Percentiles rank a stretch among this genome's conserved stretches.
These are phyloP conservation scores for Numenius arquata DNA, from an alignment of 2,113 vertebrate species.

Conservation along the genomic window DNA sequence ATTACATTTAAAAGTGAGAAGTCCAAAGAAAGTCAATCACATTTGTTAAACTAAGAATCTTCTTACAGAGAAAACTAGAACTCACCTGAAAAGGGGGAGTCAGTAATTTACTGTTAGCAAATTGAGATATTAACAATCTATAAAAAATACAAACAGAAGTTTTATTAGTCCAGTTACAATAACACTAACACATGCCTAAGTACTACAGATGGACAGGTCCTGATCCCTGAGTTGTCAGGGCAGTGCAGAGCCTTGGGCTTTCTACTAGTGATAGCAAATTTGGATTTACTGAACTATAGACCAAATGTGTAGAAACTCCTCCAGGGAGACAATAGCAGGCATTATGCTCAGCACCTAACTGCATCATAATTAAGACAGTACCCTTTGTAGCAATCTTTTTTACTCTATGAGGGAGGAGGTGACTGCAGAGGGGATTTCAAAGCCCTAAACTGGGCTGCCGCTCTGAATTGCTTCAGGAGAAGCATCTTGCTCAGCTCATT, in stretches of 20 bases:
- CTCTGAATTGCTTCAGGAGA: background rate
- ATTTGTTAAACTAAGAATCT: background rate
- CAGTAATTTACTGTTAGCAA: background rate
- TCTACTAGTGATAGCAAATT: background rate
- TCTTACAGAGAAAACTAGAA: background rate
- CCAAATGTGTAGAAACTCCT: background rate
- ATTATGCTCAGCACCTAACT: background rate
- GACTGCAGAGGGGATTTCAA: background rate
- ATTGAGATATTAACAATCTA: background rate
- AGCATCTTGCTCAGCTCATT: background rate
- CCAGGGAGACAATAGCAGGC: background rate
- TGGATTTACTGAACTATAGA: background rate
- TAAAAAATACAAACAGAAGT: background rate
- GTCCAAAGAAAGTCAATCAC: background rate
- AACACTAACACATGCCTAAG: background rate
- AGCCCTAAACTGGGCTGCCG: background rate
- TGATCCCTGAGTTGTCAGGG: background rate
- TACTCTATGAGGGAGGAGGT: background rate
- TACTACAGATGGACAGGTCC: background rate
- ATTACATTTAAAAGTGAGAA: background rate
- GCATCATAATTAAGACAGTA: background rate
- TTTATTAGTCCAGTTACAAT: background rate
- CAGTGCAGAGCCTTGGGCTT: background rate
- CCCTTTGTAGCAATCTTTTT: background rate
- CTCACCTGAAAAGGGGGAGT: accelerated